These are phyloP conservation scores for Pseudoatta argentina DNA, from an alignment of 1,140 invertebrate genomes.

Conservation along the genomic window DNA sequence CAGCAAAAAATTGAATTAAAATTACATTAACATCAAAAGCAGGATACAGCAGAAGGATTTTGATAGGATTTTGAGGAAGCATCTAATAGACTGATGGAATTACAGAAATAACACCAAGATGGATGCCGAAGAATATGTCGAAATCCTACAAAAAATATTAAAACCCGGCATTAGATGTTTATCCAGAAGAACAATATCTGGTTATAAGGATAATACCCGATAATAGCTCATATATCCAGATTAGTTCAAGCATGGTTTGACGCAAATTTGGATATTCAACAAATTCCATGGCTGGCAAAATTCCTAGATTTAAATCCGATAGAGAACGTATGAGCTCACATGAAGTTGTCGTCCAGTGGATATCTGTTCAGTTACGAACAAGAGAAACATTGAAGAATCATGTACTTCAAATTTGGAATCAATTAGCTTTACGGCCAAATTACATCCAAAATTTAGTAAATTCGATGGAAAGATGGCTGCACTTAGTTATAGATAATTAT, in stretches of 20 bases:
- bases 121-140: too few species aligned
- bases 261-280: constrained; percentile 36
- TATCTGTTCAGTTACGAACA: background rate
- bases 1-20: background rate
- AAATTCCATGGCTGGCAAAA: constrained; percentile 70
- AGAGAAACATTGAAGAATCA: background rate
- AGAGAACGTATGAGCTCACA: constrained; percentile 76
- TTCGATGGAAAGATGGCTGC: too few species aligned
- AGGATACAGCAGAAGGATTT: constrained; percentile 28
- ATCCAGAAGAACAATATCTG: constrained; percentile 4
- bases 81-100: constrained; percentile 67
- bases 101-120: constrained; percentile 26
- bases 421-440: too few species aligned
- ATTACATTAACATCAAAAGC: background rate
- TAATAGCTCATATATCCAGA: constrained; percentile 53
- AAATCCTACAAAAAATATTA: constrained; percentile 45
- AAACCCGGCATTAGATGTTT: constrained; percentile 63
- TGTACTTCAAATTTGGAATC: too few species aligned
- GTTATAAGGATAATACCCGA: constrained; percentile 41
- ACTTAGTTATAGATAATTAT: too few species aligned
- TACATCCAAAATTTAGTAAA: too few species aligned
- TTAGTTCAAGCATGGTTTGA: constrained; percentile 50
- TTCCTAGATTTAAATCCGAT: constrained; percentile 78
- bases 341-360: background rate
- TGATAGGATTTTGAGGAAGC: constrained; percentile 66